Percentiles rank a stretch among this genome's conserved stretches.
These are phyloP conservation scores for Fragum whitleyi DNA, from an alignment of 2,888 invertebrate species.

Conservation along the genomic window DNA sequence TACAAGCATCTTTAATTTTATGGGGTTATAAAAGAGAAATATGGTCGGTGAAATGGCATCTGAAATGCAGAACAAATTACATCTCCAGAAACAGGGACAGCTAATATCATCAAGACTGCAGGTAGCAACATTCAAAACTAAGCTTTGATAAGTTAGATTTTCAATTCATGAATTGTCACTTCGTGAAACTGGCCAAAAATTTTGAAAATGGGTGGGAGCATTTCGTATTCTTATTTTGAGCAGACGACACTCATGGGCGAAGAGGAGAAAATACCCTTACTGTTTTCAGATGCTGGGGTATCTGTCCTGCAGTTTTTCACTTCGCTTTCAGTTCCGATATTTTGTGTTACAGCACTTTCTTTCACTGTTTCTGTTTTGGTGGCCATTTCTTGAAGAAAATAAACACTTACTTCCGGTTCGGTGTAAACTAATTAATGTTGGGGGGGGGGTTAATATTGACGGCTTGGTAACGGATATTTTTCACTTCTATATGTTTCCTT, in stretches of 20 bases:
- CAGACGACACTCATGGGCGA: neutral
- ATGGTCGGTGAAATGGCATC: no score
- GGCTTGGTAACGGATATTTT: no score
- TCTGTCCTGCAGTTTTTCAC: slow-evolving; percentile 15
- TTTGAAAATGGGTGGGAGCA: slow-evolving; percentile 13
- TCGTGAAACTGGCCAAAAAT: no score
- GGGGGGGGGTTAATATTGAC: neutral
- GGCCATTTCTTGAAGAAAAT: slow-evolving; percentile 74
- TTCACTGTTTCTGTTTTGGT: slow-evolving; percentile 80
- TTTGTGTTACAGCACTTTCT: slow-evolving; percentile 73
- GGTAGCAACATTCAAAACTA: no score
- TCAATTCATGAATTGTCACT: no score
- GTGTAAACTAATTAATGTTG: neutral
- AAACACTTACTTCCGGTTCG: slow-evolving; percentile 71
- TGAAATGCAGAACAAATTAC: no score
- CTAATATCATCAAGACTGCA: no score
- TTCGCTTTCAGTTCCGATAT: slow-evolving; percentile 51
- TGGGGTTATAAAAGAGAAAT: no score
- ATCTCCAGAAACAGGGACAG: no score
- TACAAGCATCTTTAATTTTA: no score
- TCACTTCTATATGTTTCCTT: no score
- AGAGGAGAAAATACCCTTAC: neutral
- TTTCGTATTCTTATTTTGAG: neutral
- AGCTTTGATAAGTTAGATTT: no score
- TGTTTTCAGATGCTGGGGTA: slow-evolving; percentile 5